Conservation (phyloP, 2,797 vertebrate species). For the Synanceia verrucosa region DNA sequence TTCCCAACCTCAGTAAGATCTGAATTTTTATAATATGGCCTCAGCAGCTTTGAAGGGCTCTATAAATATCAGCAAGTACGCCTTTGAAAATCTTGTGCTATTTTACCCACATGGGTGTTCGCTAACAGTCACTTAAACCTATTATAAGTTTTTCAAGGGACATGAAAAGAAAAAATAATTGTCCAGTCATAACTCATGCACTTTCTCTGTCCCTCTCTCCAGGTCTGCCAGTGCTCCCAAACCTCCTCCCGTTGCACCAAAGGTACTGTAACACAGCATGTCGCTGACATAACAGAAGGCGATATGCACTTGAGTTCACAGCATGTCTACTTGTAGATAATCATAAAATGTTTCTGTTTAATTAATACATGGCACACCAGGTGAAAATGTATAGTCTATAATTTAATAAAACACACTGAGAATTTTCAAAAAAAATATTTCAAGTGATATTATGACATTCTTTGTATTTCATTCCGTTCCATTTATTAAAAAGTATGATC, state of each 20-base stretch:
- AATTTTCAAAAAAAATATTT: neutral
- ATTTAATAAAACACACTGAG: neutral
- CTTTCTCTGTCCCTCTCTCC: slow-evolving; percentile 46
- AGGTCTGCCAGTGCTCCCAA: slow-evolving; percentile 85
- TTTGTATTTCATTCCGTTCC: too few species aligned
- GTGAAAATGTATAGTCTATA: neutral
- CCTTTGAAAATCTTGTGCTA: slow-evolving; percentile 7
- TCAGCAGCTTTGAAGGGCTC: neutral
- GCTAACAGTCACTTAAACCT: neutral
- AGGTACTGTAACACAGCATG: slow-evolving; percentile 79
- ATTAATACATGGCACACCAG: slow-evolving; percentile 7
- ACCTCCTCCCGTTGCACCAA: slow-evolving; percentile 84
- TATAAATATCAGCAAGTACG: slow-evolving; percentile 28
- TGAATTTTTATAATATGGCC: neutral
- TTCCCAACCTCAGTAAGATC: slow-evolving; percentile 8
- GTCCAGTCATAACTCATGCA: neutral
- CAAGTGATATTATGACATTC: neutral
- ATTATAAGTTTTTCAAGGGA: neutral
- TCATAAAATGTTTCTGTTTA: neutral
- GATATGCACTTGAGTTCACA: neutral
- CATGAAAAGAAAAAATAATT: slow-evolving; percentile 13
- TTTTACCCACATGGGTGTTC: slow-evolving; percentile 6
- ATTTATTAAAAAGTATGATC: neutral
- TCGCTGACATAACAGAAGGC: slow-evolving; percentile 60
- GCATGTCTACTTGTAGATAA: neutral